Evolutionary conservation across 2,113 vertebrate genomes (phyloP).

Genomic region (Cynocephalus volans): DNA sequence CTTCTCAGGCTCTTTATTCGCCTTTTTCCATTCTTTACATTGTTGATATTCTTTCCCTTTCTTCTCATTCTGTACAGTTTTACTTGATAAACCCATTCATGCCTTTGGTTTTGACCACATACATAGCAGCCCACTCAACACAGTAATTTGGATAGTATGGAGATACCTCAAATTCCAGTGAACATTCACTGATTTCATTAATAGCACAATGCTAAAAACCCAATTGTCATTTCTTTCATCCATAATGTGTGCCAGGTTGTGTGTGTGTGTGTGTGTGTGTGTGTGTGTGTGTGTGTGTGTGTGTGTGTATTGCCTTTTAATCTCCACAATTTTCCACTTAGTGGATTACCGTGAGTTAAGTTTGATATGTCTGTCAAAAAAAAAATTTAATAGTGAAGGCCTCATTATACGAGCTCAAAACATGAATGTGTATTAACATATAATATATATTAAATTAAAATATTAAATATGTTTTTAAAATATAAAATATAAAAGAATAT

Average conservation of each 20-base stretch:
- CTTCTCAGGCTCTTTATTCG: not conserved
- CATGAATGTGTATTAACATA: not conserved
- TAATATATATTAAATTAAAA: not conserved
- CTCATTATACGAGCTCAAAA: not conserved
- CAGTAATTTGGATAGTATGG: not conserved
- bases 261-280: not conserved
- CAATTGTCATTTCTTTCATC: not conserved
- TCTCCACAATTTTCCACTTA: not conserved
- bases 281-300: too few relatives aligned
- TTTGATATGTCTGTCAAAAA: not conserved
- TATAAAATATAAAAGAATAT: not conserved
- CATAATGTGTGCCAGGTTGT: not conserved
- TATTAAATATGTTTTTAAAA: not conserved
- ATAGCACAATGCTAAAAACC: not conserved
- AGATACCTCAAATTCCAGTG: not conserved
- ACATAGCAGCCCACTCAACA: not conserved
- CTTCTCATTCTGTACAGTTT: not conserved
- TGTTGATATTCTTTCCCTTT: not conserved
- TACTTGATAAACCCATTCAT: not conserved
- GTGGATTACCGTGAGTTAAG: not conserved
- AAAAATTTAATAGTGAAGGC: not conserved
- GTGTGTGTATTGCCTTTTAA: not conserved
- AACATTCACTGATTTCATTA: not conserved
- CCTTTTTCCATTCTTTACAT: not conserved
- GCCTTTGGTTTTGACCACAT: not conserved